Evolutionary conservation across 1,140 invertebrate species (phyloP), one percentile per base, ranked within the genome.

Genomic region (Brachystomella parvula): DNA sequence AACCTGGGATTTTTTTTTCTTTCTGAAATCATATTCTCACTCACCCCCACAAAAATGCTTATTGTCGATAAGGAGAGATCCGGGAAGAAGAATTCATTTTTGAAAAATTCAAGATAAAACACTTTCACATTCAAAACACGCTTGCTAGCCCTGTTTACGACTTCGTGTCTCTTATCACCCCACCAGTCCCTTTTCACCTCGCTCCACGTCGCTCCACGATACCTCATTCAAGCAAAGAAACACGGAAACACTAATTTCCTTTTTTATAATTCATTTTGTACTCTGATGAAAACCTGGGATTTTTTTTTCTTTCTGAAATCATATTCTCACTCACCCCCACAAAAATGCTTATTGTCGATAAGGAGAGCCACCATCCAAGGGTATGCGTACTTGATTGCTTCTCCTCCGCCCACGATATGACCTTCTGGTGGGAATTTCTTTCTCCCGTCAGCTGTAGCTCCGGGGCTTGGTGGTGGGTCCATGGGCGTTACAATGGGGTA

Each of bases 341-440:
- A 74, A 35, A 74, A 71, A 21, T 64, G 61, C 57, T 58, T 61
- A 1, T 63, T 66, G 35, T 74, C 71, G 67, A 74, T 74, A 19
- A 72, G 29, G 15, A 74, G 32, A 28, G 70, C 70, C 15, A 58
- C 72, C 72, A 74, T 74, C 72, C 72, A 74, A 32, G 72, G 72
- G 61, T 68, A 73, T n/a, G 71, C 68, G 24, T 64, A 67, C 31
- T 63, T 57, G 0, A 70, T 64, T 3, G 65, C 65, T 67, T 71
- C 63, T n/a, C 65, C 60, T 3, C 60, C 60, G 12, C 60, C 60
- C 3, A 62, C 39, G 31, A 62, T 62, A 47, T 62, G 26, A 21
- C 24, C 49, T 56, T 56, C 39, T 17, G 49, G 49, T 19, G 15
- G 49, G 49, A 15, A 3, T 26, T 53, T 53, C 35, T 9, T 9